These are phyloP conservation scores for Lasioglossum marginatum DNA, from an alignment of 2,888 invertebrate genomes.

Conservation along the genomic window DNA sequence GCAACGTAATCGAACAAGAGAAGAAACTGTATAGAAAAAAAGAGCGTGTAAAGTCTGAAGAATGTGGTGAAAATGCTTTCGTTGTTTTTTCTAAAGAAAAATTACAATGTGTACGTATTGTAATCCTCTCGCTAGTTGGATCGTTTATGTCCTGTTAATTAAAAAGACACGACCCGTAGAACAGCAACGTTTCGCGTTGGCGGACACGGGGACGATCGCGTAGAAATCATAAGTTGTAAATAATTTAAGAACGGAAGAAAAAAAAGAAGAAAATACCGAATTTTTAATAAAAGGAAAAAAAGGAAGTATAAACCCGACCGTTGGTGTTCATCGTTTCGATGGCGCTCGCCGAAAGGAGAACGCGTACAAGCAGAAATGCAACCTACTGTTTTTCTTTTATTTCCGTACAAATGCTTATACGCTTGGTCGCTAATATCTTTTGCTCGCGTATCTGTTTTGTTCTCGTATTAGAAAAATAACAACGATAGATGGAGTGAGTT, in stretches of 20 bases:
- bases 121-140: slow-evolving; percentile 32
- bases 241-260: slow-evolving; percentile 29
- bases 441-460: slow-evolving; percentile 12
- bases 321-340: slow-evolving; percentile 2
- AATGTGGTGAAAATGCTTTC: slow-evolving; percentile 31
- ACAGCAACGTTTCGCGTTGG: slow-evolving; percentile 1
- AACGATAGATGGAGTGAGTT: slow-evolving; percentile 7
- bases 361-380: slow-evolving; percentile 20
- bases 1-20: slow-evolving; percentile 44
- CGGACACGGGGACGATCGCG: slow-evolving; percentile 29
- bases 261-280: not conserved
- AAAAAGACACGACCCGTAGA: slow-evolving; percentile 10
- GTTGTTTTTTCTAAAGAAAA: slow-evolving; percentile 40
- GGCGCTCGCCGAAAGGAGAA: not conserved
- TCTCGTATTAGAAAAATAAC: slow-evolving; percentile 63
- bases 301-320: not conserved
- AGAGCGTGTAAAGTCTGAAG: slow-evolving; percentile 40
- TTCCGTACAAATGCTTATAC: slow-evolving; percentile 54
- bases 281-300: slow-evolving; percentile 49
- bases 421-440: slow-evolving; percentile 14
- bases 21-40: slow-evolving; percentile 54
- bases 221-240: slow-evolving; percentile 47
- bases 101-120: slow-evolving; percentile 23
- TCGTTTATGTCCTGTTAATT: not conserved
- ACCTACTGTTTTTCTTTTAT: slow-evolving; percentile 46